These are phyloP conservation scores for Mugil cephalus DNA, from an alignment of 2,113 vertebrate genomes.

Conservation along the genomic window DNA sequence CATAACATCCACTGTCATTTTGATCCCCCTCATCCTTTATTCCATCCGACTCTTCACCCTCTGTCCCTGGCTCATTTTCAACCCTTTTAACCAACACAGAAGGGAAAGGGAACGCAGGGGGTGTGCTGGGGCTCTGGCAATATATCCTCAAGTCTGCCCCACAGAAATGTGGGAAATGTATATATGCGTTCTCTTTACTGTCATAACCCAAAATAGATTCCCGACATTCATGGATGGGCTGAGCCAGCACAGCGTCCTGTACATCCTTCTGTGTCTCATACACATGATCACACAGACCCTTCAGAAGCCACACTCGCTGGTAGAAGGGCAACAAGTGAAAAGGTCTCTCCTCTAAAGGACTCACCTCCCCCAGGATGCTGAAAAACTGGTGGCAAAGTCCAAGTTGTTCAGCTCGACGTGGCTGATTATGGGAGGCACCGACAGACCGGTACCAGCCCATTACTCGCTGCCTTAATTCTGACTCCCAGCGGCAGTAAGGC, in stretches of 20 bases:
- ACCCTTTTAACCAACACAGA: slow-evolving; percentile 79
- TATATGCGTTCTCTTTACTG: slow-evolving; percentile 92
- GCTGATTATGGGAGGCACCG: slow-evolving; percentile 88
- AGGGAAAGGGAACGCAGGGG: slow-evolving; percentile 88
- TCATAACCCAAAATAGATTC: slow-evolving; percentile 99
- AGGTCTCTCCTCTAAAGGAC: slow-evolving; percentile 90
- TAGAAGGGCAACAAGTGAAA: slow-evolving; percentile 94
- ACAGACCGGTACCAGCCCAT: slow-evolving; percentile 91
- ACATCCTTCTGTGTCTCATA: slow-evolving; percentile 97
- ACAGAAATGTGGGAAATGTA: slow-evolving; percentile 99
- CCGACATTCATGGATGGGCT: slow-evolving; percentile 98
- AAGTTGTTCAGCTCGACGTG: slow-evolving; percentile 89
- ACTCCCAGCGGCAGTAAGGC: slow-evolving; percentile 94
- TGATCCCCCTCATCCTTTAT: slow-evolving; percentile 32
- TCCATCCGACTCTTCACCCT: slow-evolving; percentile 41
- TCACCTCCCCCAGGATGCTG: slow-evolving; percentile 89
- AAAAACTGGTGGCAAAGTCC: slow-evolving; percentile 95
- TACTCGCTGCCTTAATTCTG: slow-evolving; percentile 91
- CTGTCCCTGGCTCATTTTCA: slow-evolving; percentile 41
- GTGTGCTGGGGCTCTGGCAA: slow-evolving; percentile 91
- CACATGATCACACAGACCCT: slow-evolving; percentile 95
- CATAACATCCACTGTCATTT: slow-evolving; percentile 22
- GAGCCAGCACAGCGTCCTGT: slow-evolving; percentile 93
- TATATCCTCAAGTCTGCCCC: slow-evolving; percentile 97
- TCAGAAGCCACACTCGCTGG: slow-evolving; percentile 96